Conservation (phyloP, 2,888 invertebrate genomes). For the Hemistola chrysoprasaria region DNA sequence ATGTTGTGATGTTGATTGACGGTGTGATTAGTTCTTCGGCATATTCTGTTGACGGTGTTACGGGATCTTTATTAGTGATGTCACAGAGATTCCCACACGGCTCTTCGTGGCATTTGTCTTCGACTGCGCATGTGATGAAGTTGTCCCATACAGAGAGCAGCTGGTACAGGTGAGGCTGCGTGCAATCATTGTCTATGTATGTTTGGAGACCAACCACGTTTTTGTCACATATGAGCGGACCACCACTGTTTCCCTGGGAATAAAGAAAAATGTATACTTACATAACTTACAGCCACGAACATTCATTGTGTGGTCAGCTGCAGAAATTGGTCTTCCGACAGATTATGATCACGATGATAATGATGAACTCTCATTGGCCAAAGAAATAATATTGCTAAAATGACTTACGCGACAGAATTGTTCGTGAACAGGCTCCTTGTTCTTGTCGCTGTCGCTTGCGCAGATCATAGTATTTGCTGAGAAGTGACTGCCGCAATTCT, state of each 20-base stretch:
- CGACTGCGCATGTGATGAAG: slow-evolving; percentile 57
- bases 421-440: slow-evolving; percentile 37
- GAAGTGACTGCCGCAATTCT: slow-evolving; percentile 54
- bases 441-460: slow-evolving; percentile 46
- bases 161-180: slow-evolving; percentile 64
- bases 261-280: not conserved
- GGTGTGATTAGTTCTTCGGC: too few relatives aligned
- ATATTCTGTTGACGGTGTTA: too few relatives aligned
- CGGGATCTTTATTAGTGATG: slow-evolving; percentile 52
- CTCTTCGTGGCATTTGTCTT: slow-evolving; percentile 52
- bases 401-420: slow-evolving; percentile 55
- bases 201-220: slow-evolving; percentile 63
- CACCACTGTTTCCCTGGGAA: slow-evolving; percentile 65
- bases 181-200: slow-evolving; percentile 60
- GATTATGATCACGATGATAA: too few relatives aligned
- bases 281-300: too few relatives aligned
- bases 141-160: slow-evolving; percentile 54
- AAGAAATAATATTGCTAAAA: too few relatives aligned
- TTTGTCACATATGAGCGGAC: slow-evolving; percentile 63
- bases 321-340: too few relatives aligned
- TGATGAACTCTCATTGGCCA: too few relatives aligned
- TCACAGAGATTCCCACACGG: slow-evolving; percentile 50
- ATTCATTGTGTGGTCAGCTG: too few relatives aligned
- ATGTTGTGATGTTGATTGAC: too few relatives aligned
- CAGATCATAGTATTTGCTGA: slow-evolving; percentile 54